A percentile compares a stretch with the other conserved stretches of the same genome.
Evolutionary conservation across 2,797 vertebrate species (phyloP).

Genomic region (Scomberomorus guttatus): DNA sequence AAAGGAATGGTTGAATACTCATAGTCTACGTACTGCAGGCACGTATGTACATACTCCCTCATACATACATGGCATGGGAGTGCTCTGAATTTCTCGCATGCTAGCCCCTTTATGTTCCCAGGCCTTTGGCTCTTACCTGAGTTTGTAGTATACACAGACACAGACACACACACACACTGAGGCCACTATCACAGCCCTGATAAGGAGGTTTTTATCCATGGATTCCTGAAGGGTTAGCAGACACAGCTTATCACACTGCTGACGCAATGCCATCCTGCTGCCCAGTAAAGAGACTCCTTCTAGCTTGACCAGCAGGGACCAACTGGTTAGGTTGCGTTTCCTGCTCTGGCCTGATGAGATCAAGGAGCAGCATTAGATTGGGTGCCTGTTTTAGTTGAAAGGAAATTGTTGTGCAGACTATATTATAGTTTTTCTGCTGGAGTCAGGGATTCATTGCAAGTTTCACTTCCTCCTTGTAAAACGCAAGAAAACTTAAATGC

Average conservation of each 20-base stretch:
- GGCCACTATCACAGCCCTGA: constrained; percentile 53
- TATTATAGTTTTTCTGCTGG: constrained; percentile 1
- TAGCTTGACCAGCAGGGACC: constrained; percentile 62
- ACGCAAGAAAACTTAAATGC: constrained; percentile 23
- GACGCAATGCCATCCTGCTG: constrained; percentile 61
- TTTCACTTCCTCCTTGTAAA: constrained; percentile 9
- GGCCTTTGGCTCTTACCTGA: constrained; percentile 56
- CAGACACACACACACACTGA: constrained; percentile 8
- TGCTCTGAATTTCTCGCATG: constrained; percentile 8
- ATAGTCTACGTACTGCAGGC: not conserved
- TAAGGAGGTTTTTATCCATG: constrained; percentile 68
- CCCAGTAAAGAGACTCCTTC: constrained; percentile 62
- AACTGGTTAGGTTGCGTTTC: constrained; percentile 67
- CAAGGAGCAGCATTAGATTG: constrained; percentile 43
- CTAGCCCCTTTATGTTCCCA: constrained; percentile 30
- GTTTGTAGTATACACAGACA: constrained; percentile 11
- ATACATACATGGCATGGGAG: not conserved
- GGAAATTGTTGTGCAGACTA: constrained; percentile 6
- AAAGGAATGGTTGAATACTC: not conserved
- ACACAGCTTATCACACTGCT: constrained; percentile 70
- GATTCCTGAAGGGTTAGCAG: constrained; percentile 79
- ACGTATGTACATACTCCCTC: not conserved
- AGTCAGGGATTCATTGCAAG: not conserved
- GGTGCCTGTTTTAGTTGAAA: constrained; percentile 13
- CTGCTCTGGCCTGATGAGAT: constrained; percentile 69